These are phyloP conservation scores for Eremobia ochroleuca DNA, from an alignment of 2,888 invertebrate species.

Conservation along the genomic window DNA sequence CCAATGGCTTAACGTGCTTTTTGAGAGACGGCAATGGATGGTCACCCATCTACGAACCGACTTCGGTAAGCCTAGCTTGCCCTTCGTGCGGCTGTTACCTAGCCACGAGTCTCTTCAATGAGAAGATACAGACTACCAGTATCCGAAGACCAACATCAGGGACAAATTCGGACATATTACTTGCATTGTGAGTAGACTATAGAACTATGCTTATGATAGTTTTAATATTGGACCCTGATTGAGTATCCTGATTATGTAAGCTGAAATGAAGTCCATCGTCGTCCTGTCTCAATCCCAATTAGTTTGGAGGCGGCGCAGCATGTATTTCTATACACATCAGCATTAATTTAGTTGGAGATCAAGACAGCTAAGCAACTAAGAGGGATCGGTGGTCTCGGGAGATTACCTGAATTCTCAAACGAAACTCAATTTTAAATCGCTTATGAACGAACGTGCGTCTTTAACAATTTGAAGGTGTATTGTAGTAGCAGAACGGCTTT, in stretches of 20 bases:
- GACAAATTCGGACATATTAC: slow-evolving; percentile 95
- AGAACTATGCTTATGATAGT: neutral
- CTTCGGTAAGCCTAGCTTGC: neutral
- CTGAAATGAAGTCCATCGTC: neutral
- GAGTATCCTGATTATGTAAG: neutral
- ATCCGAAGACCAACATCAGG: slow-evolving; percentile 93
- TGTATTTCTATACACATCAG: neutral
- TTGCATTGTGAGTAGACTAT: slow-evolving; percentile 95
- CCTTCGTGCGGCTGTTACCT: neutral
- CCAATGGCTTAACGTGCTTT: neutral
- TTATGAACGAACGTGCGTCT: neutral
- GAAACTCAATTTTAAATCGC: neutral
- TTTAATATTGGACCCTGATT: neutral
- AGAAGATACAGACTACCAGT: slow-evolving; percentile 94
- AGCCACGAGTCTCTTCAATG: slow-evolving; percentile 88
- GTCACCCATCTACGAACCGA: neutral
- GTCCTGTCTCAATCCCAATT: neutral
- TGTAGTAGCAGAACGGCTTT: neutral
- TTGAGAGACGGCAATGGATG: neutral
- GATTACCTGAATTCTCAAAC: slow-evolving; percentile 8
- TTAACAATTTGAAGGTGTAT: neutral
- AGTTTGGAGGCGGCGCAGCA: neutral
- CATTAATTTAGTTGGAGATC: neutral
- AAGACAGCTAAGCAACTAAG: neutral
- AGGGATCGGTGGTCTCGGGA: neutral